Base-by-base conservation (phyloP, 1,140 invertebrate species). In the Pomacea maculata region DNA sequence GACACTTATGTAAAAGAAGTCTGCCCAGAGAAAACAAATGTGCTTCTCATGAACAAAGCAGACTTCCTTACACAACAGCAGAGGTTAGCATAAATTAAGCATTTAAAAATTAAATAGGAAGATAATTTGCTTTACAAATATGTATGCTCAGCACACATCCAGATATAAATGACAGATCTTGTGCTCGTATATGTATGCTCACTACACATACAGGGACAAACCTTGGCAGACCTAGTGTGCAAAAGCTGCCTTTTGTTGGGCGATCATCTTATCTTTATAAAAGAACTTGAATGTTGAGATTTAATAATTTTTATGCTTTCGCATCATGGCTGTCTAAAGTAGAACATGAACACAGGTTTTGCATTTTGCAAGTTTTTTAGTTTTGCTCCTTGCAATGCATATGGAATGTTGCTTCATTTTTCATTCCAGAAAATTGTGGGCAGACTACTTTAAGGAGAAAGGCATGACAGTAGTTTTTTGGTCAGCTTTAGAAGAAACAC, bases 21-120 rank as follows among this genome's bases (percentile, higher is more conserved):
- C 1, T 93, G 95, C 89, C 84, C 92, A 72, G 91, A 93, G 80
- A 97, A 99, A 91, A 90, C 93, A 25, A 97, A 95, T 91, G 91
- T 99, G 82, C 92, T 99, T 45, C 92, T 99, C 19, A 91, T 99
- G 10, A 99, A 99, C 91, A 99, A 99, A 91, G 95, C 98, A n/a
- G 99, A 99, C 91, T 95, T 97, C 86, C 93, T 99, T 5, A 97
- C 94, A 2, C 92, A 94, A 71, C 89, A 94, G 84, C 97, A 99
- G 88, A 93, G 98, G 91, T 92, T 55, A 82, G 78, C 72, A 17
- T n/a, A 25, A 73, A n/a, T 29, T 65, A 34, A 29, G 52, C 21
- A 10, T 74, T 74, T 34, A 29, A 6, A 61, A 61, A 6, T 14
- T 61, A 61, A 3, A 61, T 17, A 2, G 8, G 15, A 61, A 61